These are phyloP conservation scores for Psilopsiagon aurifrons DNA, from an alignment of 2,113 vertebrate genomes.

Conservation along the genomic window DNA sequence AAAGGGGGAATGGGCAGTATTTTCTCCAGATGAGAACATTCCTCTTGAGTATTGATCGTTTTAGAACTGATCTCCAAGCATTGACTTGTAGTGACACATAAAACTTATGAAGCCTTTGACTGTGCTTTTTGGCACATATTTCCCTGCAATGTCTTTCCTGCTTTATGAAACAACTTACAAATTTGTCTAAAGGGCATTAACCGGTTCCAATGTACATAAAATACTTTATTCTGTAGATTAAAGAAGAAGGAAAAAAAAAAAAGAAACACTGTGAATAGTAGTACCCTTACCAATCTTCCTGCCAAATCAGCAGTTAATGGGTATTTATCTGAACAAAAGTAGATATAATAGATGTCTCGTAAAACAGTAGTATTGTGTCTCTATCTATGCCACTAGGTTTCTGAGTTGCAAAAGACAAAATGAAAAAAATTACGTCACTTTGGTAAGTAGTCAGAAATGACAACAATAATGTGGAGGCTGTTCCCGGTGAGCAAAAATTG, in stretches of 20 bases:
- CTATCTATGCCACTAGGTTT: conserved; percentile 83
- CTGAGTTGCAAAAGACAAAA: conserved; percentile 84
- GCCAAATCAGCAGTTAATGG: conserved; percentile 80
- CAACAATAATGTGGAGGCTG: neutral
- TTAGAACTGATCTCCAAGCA: conserved; percentile 77
- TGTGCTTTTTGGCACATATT: conserved; percentile 75
- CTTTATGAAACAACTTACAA: conserved; percentile 78
- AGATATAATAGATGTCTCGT: conserved; percentile 79
- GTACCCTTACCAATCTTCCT: conserved; percentile 74
- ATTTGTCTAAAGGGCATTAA: conserved; percentile 84
- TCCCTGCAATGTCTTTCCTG: conserved; percentile 78
- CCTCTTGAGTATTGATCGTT: conserved; percentile 76
- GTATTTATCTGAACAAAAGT: conserved; percentile 79
- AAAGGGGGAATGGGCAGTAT: conserved; percentile 63
- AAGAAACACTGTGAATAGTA: conserved; percentile 84
- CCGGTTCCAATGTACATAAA: conserved; percentile 79
- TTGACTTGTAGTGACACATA: conserved; percentile 70
- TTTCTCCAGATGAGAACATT: conserved; percentile 79
- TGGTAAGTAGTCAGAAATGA: conserved; percentile 62
- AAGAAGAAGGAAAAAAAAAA: conserved; percentile 37
- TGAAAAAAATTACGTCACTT: conserved; percentile 80
- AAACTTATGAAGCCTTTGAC: conserved; percentile 74
- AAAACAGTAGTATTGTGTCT: conserved; percentile 82
- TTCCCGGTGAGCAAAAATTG: conserved; percentile 11
- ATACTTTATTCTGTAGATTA: conserved; percentile 79